Evolutionary conservation across 2,888 invertebrate species (phyloP).

Genomic region (Dioctria rufipes): DNA sequence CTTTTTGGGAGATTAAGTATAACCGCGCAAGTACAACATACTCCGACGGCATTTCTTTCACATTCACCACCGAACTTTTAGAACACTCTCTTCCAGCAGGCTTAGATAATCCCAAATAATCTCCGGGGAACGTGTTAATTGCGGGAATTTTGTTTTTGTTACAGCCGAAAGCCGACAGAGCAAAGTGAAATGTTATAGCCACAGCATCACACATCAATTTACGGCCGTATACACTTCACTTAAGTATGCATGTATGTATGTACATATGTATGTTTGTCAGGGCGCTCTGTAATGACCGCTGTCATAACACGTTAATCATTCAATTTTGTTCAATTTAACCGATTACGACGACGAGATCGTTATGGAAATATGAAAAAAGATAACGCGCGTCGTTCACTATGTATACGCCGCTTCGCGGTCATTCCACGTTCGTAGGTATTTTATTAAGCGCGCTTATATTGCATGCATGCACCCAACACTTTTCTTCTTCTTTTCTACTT

Average conservation of each 20-base stretch:
- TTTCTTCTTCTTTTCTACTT: background rate
- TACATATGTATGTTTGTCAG: constrained; percentile 9
- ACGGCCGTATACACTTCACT: background rate
- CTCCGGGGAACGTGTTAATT: background rate
- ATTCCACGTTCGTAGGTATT: too few species aligned
- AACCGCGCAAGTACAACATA: too few species aligned
- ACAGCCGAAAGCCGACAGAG: background rate
- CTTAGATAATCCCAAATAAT: constrained; percentile 23
- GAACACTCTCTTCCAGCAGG: background rate
- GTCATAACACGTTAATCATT: constrained; percentile 41
- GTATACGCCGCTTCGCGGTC: background rate
- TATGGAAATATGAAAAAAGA: constrained; percentile 8
- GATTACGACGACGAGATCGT: constrained; percentile 22
- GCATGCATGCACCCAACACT: constrained; percentile 14
- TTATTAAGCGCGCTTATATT: constrained; percentile 11
- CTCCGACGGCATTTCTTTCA: constrained; percentile 22
- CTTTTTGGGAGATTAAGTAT: too few species aligned
- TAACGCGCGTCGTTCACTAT: constrained; percentile 1
- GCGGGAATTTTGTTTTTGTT: background rate
- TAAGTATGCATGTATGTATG: background rate
- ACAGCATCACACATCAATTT: constrained; percentile 20
- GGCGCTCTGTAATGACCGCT: background rate
- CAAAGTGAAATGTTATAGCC: background rate
- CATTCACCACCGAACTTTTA: constrained; percentile 10
- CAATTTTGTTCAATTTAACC: constrained; percentile 41